Base-by-base conservation (phyloP, 2,888 invertebrate genomes). In the Iselma pallidipennis region DNA sequence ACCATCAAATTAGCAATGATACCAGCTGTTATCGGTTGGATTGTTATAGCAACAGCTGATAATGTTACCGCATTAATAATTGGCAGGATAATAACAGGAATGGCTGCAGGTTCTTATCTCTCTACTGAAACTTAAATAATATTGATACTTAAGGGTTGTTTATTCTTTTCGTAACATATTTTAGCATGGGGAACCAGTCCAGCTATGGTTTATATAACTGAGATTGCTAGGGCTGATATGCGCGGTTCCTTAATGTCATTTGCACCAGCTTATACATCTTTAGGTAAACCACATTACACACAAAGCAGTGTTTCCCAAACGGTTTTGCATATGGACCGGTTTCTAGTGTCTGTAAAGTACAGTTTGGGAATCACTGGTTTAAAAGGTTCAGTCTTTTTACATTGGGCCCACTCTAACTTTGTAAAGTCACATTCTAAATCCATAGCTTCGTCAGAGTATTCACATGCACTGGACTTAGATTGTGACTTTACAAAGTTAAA, bases 191-290 rank as follows among this genome's bases (percentile, higher is more conserved):
- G 85, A 12, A 85, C 86, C 1, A 86, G 85, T 68, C 86, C 87
- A 4, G 86, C 85, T 1, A 84, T 86, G 57, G 87, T 87, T 14
- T 87, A 87, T 74, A 86, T 87, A 56, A 86, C 87, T 12, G 87
- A 87, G 77, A 84, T 87, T 1, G 85, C 86, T 0, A 79, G 85
- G 50, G 84, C 86, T 1, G 86, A 86, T 71, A 76, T 87, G 37
- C 75, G 87, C 58, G 87, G 87, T 45, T 84, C 86, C 7, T 75
- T 87, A 45, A 84, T 86, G 70, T 86, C 86, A n/a, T 81, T 83
- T 28, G 85, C 85, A 7, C 86, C 87, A 1, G 84, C 85, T 3
- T 81, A 85, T 67, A 86, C 86, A 4, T 86, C 87, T 2, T 77
- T 87, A 64, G 87, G 87, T 83, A 77, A 77, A 71, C 69, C 62